A percentile compares a stretch with the other conserved stretches of the same genome.
These are phyloP conservation scores for Melanotaenia nigrans DNA, from an alignment of 2,797 vertebrate genomes.

Conservation along the genomic window DNA sequence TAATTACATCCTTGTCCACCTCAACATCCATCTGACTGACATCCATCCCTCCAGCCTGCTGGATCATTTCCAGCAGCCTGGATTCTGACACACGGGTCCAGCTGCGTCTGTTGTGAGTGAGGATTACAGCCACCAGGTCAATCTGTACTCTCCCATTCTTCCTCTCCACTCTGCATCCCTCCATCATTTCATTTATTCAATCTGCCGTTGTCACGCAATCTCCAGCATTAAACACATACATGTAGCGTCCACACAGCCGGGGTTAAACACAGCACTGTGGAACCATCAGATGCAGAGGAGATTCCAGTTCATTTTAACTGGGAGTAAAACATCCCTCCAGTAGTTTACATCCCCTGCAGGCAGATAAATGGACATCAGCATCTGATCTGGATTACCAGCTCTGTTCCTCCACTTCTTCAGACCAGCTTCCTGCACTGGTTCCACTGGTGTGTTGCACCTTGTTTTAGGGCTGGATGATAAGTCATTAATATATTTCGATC, in stretches of 20 bases:
- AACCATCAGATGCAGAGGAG: background rate
- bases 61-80: slow-evolving; percentile 51
- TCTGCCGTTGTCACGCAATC: slow-evolving; percentile 60
- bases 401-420: too few species aligned
- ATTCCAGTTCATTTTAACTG: background rate
- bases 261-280: background rate
- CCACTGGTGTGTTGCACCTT: too few species aligned
- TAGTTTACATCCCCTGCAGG: too few species aligned
- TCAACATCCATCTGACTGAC: background rate
- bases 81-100: slow-evolving; percentile 58
- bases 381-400: too few species aligned
- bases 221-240: slow-evolving; percentile 8
- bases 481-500: too few species aligned
- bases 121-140: slow-evolving; percentile 63
- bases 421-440: too few species aligned
- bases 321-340: too few species aligned
- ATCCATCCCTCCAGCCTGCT: slow-evolving; percentile 2
- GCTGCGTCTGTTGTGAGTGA: slow-evolving; percentile 59
- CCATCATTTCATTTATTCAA: slow-evolving; percentile 72
- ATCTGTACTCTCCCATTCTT: slow-evolving; percentile 62
- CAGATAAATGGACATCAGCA: too few species aligned
- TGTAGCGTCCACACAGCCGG: background rate
- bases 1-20: slow-evolving; percentile 6
- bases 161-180: slow-evolving; percentile 54
- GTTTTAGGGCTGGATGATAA: too few species aligned